These are phyloP conservation scores for Cavia aperea DNA, from an alignment of 2,113 vertebrate species.

Conservation along the genomic window DNA sequence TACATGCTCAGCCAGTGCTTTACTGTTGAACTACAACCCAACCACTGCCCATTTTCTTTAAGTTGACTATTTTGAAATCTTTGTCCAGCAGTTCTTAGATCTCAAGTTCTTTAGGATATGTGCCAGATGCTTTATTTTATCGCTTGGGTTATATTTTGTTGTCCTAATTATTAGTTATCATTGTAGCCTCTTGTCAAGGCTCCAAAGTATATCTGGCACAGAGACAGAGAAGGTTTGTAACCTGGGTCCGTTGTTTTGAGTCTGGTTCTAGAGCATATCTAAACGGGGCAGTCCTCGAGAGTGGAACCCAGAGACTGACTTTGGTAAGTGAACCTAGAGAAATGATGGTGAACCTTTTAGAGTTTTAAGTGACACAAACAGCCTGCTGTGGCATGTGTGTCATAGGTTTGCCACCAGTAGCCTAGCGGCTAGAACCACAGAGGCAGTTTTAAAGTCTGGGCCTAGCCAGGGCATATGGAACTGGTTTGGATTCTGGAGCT, in stretches of 20 bases:
- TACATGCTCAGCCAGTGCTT: not conserved
- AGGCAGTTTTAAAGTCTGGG: not conserved
- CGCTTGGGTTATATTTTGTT: not conserved
- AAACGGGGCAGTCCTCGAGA: not conserved
- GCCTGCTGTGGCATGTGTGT: not conserved
- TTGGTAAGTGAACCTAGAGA: not conserved
- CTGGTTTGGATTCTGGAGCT: not conserved
- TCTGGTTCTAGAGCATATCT: not conserved
- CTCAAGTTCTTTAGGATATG: not conserved
- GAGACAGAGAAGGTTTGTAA: not conserved
- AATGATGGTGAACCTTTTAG: not conserved
- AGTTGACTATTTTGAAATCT: not conserved
- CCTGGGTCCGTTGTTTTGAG: not conserved
- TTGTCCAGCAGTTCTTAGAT: not conserved
- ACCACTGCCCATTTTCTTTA: not conserved
- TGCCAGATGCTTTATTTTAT: not conserved
- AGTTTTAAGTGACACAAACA: not conserved
- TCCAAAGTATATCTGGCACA: not conserved
- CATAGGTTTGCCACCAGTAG: not conserved
- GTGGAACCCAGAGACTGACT: not conserved
- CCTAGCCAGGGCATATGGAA: not conserved
- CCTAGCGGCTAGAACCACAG: not conserved
- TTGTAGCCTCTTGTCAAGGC: not conserved
- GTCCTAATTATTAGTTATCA: not conserved
- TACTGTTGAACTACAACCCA: not conserved